Evolutionary conservation across 92 coral and sea anemone species (phyloP).

Genomic region (Heliopora coerulea): DNA sequence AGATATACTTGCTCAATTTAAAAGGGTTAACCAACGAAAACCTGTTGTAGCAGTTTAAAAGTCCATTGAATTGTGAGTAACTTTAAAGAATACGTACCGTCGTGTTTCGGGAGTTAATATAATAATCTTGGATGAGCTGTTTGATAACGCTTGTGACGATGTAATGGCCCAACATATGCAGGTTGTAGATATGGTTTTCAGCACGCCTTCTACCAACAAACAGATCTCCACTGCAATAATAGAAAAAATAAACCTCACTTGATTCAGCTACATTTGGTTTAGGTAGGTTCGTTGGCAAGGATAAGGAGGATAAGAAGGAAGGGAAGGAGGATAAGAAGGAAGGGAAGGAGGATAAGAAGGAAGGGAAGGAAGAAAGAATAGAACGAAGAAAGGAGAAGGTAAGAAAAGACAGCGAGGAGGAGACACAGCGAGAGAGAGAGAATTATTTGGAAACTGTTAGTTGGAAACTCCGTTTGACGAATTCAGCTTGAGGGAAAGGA

Average conservation of each 20-base stretch:
- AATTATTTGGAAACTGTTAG: no score
- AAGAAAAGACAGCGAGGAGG: no score
- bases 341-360: not conserved
- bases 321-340: not conserved
- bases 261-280: not conserved
- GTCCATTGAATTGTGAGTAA: no score
- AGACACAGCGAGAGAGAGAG: no score
- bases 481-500: no score
- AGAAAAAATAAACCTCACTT: not conserved
- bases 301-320: not conserved
- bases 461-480: no score
- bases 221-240: slow-evolving; percentile 78
- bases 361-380: not conserved
- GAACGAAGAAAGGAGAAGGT: not conserved
- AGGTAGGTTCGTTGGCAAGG: not conserved
- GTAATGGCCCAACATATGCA: slow-evolving; percentile 93
- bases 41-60: no score
- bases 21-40: no score
- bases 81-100: slow-evolving; percentile 46
- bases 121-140: slow-evolving; percentile 77
- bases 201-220: slow-evolving; percentile 88
- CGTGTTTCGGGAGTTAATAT: slow-evolving; percentile 63
- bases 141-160: slow-evolving; percentile 72
- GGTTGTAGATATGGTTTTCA: slow-evolving; percentile 56
- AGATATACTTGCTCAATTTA: no score